These are phyloP conservation scores for Anthrax anthrax DNA, from an alignment of 2,888 invertebrate species.

Conservation along the genomic window DNA sequence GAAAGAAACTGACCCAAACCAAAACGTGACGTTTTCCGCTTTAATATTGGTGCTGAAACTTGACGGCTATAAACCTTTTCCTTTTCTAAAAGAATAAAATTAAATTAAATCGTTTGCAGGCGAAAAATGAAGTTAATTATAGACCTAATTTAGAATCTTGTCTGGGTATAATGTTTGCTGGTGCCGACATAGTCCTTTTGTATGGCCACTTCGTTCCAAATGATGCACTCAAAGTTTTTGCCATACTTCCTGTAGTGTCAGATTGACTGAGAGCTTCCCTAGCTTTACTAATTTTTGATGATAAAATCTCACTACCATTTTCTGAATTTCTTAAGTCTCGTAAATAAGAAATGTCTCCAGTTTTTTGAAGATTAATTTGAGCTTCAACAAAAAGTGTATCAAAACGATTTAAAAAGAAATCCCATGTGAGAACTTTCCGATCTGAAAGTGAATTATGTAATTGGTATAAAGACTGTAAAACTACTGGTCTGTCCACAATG, in stretches of 20 bases:
- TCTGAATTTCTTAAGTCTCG: slow-evolving; percentile 83
- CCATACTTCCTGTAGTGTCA: slow-evolving; percentile 45
- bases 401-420: slow-evolving; percentile 93
- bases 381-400: slow-evolving; percentile 93
- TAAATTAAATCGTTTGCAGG: neutral
- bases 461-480: slow-evolving; percentile 88
- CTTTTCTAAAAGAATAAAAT: slow-evolving; percentile 44
- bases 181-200: slow-evolving; percentile 87
- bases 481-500: slow-evolving; percentile 90
- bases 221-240: slow-evolving; percentile 70
- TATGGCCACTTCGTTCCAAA: slow-evolving; percentile 91
- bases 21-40: slow-evolving; percentile 83
- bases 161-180: slow-evolving; percentile 64
- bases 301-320: slow-evolving; percentile 69
- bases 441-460: slow-evolving; percentile 86
- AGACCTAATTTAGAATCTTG: slow-evolving; percentile 56
- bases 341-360: slow-evolving; percentile 68
- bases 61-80: slow-evolving; percentile 82
- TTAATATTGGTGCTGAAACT: slow-evolving; percentile 88
- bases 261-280: slow-evolving; percentile 73
- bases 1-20: slow-evolving; percentile 73
- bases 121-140: neutral
- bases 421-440: slow-evolving; percentile 84
- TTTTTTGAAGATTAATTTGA: slow-evolving; percentile 76
- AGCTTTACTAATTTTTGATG: slow-evolving; percentile 75